Base-by-base conservation (phyloP, 2,888 invertebrate species). In the Tenthredo scrophulariae region DNA sequence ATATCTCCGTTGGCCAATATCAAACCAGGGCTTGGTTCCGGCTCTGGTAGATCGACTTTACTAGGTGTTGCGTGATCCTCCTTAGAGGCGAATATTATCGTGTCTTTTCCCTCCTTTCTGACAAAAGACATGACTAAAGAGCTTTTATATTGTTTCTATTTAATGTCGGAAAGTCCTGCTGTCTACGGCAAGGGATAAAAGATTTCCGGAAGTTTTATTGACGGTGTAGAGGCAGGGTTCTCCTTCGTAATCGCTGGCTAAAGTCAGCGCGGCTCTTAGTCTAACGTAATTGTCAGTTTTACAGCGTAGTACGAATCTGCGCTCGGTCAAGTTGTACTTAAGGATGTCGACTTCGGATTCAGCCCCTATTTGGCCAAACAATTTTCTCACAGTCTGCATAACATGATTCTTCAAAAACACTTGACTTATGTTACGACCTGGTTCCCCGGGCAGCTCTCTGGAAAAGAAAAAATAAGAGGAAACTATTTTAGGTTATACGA, bases 1-100 rank as follows among this genome's bases (percentile, higher is more conserved):
- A 99, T 98, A 86, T 97, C 96, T 6, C 99, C 99, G 93, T 97
- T 97, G 0, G 97, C 95, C 85, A 97, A 94, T 88, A 99, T 96
- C 18, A 98, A 94, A 13, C 98, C 98, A 72, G 97, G 96, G 85
- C 96, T 95, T 0, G 96, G 96, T 89, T 96, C 97, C 0, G 96
- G 95, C 89, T 96, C 96, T 0, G 97, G 97, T 87, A 97, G 93
- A 85, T 93, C 92, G 65, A 97, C 95, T 84, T 94, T 95, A 91
- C 97, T 96, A 0, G 98, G 97, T 46, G 94, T 92, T 1, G 96
- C 94, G 91, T 98, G 96, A 92, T 97, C 97, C 91, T 97, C 97
- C 90, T 96, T 96, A 0, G 97, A 95, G 10, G 97, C 97, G 92
- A 98, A 97, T 87, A 98, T 96, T 67, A 98, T 96, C 87, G 96